Base-by-base conservation (phyloP, 2,888 invertebrate species). In the Drosophila cracens region DNA sequence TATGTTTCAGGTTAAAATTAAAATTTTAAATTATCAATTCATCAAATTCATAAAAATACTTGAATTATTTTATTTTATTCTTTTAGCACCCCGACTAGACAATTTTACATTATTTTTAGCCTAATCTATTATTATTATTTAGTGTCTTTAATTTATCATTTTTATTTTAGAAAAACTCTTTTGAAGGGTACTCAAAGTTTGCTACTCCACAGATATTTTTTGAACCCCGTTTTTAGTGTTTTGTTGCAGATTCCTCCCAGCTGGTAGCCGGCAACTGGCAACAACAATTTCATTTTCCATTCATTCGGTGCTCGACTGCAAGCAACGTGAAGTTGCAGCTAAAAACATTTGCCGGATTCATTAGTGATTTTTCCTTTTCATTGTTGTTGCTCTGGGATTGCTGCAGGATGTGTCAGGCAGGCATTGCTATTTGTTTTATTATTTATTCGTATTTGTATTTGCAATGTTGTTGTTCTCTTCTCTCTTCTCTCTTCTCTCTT, bases 281-380 rank as follows among this genome's bases (percentile, higher is more conserved):
- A 57, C 82, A 82, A 85, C 82, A 82, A 83, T 86, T 82, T 83
- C 83, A 83, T 81, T 81, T 70, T 60, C 73, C 82, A 85, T 82
- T 82, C 83, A 86, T 71, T 73, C 70, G 76, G 72, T 57, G 57
- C 33, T 25, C 63, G 63, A 36, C 43, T 57, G 40, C 75, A 54
- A 43, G 80, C 80, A 83, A 74, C 86, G 71, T 71, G 80, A 67
- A 82, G 80, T 82, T 76, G 82, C 46, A 61, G 74, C 78, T 81
- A 78, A 71, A 84, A 85, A 85, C 85, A 85, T 76, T 82, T 63
- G 86, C 76, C 73, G 82, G 82, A 86, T 82, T 82, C 82, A 82
- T 82, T 82, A 86, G 82, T 81, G 82, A 86, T 80, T 87, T 87
- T 69, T 34, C 31, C 31, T 38, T 68, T 34, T 63, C 72, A 58